Percentiles rank a stretch among this genome's conserved stretches.
These are phyloP conservation scores for Isotomurus palustris DNA, from an alignment of 2,888 invertebrate genomes.

Conservation along the genomic window DNA sequence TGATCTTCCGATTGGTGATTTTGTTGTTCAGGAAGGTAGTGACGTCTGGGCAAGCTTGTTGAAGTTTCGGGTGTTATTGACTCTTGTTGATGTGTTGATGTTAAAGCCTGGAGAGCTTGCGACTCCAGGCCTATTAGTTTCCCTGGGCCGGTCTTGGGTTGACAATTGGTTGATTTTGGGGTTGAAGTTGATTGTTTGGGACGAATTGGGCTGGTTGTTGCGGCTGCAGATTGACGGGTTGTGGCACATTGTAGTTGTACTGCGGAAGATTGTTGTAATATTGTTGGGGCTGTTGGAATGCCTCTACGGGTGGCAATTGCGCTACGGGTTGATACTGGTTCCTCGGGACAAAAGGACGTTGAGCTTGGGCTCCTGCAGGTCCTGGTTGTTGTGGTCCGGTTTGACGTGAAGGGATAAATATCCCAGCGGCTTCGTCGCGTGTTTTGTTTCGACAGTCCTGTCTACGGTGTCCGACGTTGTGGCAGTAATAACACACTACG, in stretches of 20 bases:
- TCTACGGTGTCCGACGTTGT: no score
- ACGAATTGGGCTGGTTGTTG: background rate
- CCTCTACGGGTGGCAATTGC: background rate
- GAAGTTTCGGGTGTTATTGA: no score
- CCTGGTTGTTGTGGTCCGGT: no score
- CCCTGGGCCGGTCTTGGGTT: background rate
- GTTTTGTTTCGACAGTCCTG: no score
- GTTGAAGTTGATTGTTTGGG: background rate
- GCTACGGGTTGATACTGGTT: background rate
- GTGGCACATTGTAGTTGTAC: background rate
- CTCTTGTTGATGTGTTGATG: background rate
- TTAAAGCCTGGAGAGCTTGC: background rate
- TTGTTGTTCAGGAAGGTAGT: no score
- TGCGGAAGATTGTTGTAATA: background rate
- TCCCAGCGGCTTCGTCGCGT: no score
- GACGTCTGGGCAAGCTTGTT: no score
- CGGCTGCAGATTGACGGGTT: background rate
- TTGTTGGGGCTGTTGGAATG: background rate
- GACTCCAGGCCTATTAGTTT: background rate
- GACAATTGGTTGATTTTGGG: background rate
- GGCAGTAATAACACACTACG: no score
- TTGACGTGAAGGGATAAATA: no score
- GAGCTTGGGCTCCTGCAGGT: no score
- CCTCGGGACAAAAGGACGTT: no score
- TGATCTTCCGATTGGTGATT: no score